Evolutionary conservation across 2,113 vertebrate species (phyloP), one percentile per base, ranked within the genome.

Genomic region (Mormyrus lacerda): DNA sequence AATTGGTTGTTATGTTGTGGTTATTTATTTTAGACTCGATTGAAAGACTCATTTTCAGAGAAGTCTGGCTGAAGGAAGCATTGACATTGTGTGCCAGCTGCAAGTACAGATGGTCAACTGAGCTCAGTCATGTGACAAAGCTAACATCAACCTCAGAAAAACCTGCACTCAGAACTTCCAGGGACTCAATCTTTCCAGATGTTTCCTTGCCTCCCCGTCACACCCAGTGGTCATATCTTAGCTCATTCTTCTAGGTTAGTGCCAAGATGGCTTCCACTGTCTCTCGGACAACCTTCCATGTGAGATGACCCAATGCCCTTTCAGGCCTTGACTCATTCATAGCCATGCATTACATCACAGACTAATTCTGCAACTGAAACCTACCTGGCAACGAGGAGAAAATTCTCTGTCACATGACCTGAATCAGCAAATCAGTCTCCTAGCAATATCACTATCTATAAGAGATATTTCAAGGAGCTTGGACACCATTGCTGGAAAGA

Each of bases 1-100:
- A 76, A 21, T 50, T 79, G 88, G 88, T 44, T 50, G 27, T 76
- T 88, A 50, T 45, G 39, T 88, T 65, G 15, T 88, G 87, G 65
- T 44, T 48, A 58, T 73, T 88, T 31, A 88, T 79, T 79, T 88
- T 50, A 48, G 88, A 50, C 42, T 31, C 11, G 17, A 79, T 79
- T 79, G 65, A 39, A n/a, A 35, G 69, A 73, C n/a, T 13, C 69
- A 27, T 69, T 69, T 24, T 69, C 27, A 15, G 69, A 73, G 13
- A 24, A 48, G 61, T 53, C 48, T 42, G 53, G 4, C 55, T 61
- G 87, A 35, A 39, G 45, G 58, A 15, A 35, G 88, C 48, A 17
- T 15, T 51, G 17, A 82, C 65, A 53, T 61, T 79, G 45, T 73
- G 69, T 45, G 51, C 27, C 48, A n/a, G 88, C 45, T 48, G 44